A percentile compares a stretch with the other conserved stretches of the same genome.
Conservation (phyloP, 2,113 vertebrate genomes). For the Mus spicilegus region DNA sequence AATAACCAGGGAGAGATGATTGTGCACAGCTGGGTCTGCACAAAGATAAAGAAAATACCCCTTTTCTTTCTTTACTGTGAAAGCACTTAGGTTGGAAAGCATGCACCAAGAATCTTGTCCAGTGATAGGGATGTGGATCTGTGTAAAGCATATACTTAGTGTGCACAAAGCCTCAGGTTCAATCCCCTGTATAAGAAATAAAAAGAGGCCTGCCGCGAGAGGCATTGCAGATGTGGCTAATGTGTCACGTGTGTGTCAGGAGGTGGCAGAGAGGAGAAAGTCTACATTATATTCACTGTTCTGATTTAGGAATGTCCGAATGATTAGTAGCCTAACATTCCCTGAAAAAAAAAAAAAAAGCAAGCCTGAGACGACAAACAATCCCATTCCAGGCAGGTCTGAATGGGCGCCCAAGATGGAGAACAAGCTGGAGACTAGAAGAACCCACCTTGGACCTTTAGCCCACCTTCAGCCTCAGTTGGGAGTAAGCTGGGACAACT, state of each 20-base stretch:
- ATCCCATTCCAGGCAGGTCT: not conserved
- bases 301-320: not conserved
- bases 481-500: not conserved
- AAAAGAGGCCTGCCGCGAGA: not conserved
- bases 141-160: not conserved
- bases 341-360: no score
- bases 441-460: not conserved
- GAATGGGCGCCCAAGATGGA: not conserved
- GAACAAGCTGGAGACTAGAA: not conserved
- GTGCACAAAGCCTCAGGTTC: not conserved
- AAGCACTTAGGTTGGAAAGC: not conserved
- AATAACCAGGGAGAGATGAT: not conserved
- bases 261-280: not conserved
- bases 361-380: not conserved
- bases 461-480: not conserved
- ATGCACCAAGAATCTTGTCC: not conserved
- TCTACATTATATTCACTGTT: not conserved
- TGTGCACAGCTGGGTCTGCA: not conserved
- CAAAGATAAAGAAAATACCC: not conserved
- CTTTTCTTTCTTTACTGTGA: not conserved
- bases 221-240: no score
- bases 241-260: no score
- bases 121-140: no score
- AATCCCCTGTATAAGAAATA: not conserved
- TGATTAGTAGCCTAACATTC: no score